Conservation (phyloP, 2,888 invertebrate species). For the Ephialtes manifestator region DNA sequence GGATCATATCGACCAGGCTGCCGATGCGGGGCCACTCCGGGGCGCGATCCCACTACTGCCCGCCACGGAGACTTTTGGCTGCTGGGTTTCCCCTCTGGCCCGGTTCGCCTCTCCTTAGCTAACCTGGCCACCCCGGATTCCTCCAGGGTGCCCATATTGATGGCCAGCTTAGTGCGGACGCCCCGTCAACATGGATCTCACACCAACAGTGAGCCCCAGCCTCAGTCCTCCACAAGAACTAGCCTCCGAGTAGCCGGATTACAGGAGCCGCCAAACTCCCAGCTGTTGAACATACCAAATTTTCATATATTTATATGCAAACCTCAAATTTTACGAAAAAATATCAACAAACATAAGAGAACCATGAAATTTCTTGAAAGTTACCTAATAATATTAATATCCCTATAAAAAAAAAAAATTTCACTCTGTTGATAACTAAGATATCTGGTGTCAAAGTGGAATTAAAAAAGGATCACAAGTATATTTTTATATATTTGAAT, state of each 20-base stretch:
- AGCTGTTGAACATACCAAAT: slow-evolving; percentile 87
- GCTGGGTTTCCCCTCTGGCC: slow-evolving; percentile 99
- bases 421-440: background rate
- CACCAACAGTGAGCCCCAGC: slow-evolving; percentile 91
- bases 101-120: slow-evolving; percentile 98
- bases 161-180: slow-evolving; percentile 98
- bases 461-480: no score
- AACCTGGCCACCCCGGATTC: slow-evolving; percentile 95
- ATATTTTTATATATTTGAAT: no score
- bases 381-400: background rate
- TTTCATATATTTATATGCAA: slow-evolving; percentile 12
- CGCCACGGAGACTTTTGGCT: slow-evolving; percentile 99
- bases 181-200: slow-evolving; percentile 94
- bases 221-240: slow-evolving; percentile 96
- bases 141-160: slow-evolving; percentile 97
- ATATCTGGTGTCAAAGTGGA: no score
- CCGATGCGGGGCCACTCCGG: slow-evolving; percentile 96
- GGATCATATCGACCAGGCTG: slow-evolving; percentile 94
- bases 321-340: background rate
- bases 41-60: slow-evolving; percentile 99
- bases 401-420: background rate
- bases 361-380: background rate
- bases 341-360: background rate
- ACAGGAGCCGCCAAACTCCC: slow-evolving; percentile 99
- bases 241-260: slow-evolving; percentile 99